Percentiles rank a stretch among this genome's conserved stretches.
phyloP scores from a whole-genome alignment of 2,113 vertebrate species.

The Vulpes vulpes region DNA sequence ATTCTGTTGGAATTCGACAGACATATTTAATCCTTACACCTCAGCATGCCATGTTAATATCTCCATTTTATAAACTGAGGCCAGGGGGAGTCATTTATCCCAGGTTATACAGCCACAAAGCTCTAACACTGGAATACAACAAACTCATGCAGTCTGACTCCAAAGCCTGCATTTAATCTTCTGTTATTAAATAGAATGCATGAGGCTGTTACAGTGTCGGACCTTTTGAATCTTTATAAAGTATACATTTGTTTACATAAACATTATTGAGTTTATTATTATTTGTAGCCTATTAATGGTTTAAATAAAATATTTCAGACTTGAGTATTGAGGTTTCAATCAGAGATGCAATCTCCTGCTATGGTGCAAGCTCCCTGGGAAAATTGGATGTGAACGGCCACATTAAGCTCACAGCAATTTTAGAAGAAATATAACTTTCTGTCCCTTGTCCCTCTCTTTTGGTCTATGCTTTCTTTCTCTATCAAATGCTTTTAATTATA shows the following conservation, averaged over 20 bases:
- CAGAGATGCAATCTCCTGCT: not conserved
- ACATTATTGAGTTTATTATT: not conserved
- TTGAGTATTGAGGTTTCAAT: not conserved
- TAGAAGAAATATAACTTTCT: not conserved
- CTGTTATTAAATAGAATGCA: not conserved
- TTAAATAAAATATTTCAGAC: constrained; percentile 27
- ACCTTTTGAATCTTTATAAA: not conserved
- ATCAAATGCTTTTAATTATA: not conserved
- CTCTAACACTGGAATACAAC: not conserved
- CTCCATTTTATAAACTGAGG: not conserved
- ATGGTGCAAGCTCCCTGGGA: not conserved
- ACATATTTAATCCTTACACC: not conserved
- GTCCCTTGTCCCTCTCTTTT: not conserved
- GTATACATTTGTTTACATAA: not conserved
- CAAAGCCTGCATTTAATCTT: not conserved
- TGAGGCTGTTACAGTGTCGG: not conserved
- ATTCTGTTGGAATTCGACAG: not conserved
- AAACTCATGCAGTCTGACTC: not conserved
- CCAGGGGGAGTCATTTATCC: not conserved
- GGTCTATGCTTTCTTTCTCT: not conserved
- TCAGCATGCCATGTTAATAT: not conserved
- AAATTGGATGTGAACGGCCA: not conserved
- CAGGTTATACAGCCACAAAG: not conserved
- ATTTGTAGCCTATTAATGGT: not conserved
- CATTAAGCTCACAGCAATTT: not conserved